These are phyloP conservation scores for Frieseomelitta varia DNA, from an alignment of 1,140 invertebrate genomes.

Conservation along the genomic window DNA sequence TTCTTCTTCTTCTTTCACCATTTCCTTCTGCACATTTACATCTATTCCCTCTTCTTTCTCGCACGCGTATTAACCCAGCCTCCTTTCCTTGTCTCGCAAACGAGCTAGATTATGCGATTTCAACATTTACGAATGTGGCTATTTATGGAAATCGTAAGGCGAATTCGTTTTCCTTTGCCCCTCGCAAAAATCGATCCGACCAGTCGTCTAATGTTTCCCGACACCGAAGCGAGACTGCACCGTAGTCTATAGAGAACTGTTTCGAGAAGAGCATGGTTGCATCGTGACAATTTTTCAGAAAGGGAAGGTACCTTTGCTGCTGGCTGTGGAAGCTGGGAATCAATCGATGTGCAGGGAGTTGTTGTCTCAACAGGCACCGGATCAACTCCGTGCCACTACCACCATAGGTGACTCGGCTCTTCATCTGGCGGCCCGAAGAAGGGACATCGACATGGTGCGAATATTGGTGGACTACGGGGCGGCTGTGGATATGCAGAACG, in stretches of 20 bases:
- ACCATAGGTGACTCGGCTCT: conserved; percentile 93
- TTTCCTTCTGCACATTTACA: conserved; percentile 13
- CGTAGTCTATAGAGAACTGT: background rate
- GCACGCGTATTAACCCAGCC: background rate
- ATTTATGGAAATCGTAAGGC: conserved; percentile 31
- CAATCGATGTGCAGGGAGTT: conserved; percentile 96
- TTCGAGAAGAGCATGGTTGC: background rate
- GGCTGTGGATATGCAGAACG: conserved; percentile 94
- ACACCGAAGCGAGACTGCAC: no score
- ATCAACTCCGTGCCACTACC: conserved; percentile 88
- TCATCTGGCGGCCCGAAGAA: conserved; percentile 93
- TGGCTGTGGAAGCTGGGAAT: conserved; percentile 96
- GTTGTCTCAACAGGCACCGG: conserved; percentile 90
- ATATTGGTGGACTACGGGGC: conserved; percentile 96
- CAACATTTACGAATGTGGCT: background rate
- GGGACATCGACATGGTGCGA: conserved; percentile 95
- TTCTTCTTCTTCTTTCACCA: conserved; percentile 22
- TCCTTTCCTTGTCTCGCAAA: conserved; percentile 34
- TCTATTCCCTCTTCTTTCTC: background rate
- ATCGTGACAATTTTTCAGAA: conserved; percentile 83
- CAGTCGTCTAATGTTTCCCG: no score
- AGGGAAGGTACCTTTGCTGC: conserved; percentile 95
- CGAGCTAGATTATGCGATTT: conserved; percentile 33
- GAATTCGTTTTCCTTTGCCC: no score
- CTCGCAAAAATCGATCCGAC: background rate